These are phyloP conservation scores for Brachyalestes nurse DNA, from an alignment of 2,797 vertebrate genomes.

Conservation along the genomic window DNA sequence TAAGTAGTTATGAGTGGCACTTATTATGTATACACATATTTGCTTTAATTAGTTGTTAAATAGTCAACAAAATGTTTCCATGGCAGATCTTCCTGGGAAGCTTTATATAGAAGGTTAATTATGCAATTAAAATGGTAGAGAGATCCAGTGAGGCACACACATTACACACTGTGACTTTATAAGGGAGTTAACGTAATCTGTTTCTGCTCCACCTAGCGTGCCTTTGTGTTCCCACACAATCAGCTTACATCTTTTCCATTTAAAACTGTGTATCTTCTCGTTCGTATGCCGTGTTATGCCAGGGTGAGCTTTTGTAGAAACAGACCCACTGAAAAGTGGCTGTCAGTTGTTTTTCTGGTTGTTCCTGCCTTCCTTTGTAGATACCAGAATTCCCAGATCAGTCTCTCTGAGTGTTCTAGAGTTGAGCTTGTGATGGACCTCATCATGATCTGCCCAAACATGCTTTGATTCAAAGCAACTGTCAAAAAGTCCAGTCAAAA, in stretches of 20 bases:
- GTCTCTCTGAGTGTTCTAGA: neutral
- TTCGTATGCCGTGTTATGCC: slow-evolving; percentile 5
- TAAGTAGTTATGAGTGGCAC: neutral
- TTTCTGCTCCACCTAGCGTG: slow-evolving; percentile 31
- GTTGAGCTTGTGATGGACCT: neutral
- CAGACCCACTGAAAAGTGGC: slow-evolving; percentile 1
- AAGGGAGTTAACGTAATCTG: slow-evolving; percentile 15
- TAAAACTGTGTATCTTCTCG: slow-evolving; percentile 17
- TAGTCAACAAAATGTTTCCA: neutral
- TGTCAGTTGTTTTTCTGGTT: slow-evolving; percentile 35
- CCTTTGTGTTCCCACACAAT: slow-evolving; percentile 38
- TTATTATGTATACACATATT: neutral
- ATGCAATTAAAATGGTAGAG: neutral
- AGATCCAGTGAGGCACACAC: neutral
- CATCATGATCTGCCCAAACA: neutral
- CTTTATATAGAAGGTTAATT: slow-evolving; percentile 3
- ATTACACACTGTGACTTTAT: neutral
- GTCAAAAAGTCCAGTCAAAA: neutral
- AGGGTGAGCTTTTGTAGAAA: slow-evolving; percentile 9
- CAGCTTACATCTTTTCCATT: slow-evolving; percentile 26
- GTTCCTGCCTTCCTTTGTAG: slow-evolving; percentile 3
- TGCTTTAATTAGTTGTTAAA: neutral
- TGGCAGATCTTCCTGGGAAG: neutral
- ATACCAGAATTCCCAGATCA: slow-evolving; percentile 1
- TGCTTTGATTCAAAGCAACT: neutral